A percentile compares a stretch with the other conserved stretches of the same genome.
Evolutionary conservation across 2,888 invertebrate species (phyloP).

Genomic region (Panzeria rudis): DNA sequence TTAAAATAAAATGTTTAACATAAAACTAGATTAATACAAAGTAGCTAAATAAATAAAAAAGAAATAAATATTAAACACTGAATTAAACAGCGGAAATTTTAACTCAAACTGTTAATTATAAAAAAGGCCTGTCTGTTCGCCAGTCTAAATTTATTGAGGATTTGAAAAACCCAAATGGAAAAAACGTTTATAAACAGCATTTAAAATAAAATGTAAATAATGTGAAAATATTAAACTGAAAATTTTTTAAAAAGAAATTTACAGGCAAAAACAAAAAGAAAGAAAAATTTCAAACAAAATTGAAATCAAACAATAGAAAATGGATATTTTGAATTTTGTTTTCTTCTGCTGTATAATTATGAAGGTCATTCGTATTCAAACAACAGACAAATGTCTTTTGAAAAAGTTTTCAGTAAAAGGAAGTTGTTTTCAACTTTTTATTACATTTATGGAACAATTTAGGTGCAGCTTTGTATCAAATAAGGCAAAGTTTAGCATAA

Average conservation of each 20-base stretch:
- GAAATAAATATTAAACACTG: too few species aligned
- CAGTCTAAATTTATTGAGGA: slow-evolving; percentile 56
- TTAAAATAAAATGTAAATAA: slow-evolving; percentile 32
- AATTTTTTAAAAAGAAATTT: slow-evolving; percentile 36
- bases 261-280: neutral
- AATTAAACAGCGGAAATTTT: slow-evolving; percentile 50
- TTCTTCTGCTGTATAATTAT: slow-evolving; percentile 40
- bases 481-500: slow-evolving; percentile 67
- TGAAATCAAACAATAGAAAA: slow-evolving; percentile 46
- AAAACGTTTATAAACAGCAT: neutral
- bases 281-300: slow-evolving; percentile 17
- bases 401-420: slow-evolving; percentile 63
- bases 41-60: slow-evolving; percentile 21
- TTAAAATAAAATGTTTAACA: slow-evolving; percentile 10
- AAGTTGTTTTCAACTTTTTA: slow-evolving; percentile 64
- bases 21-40: slow-evolving; percentile 37
- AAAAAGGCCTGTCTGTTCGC: slow-evolving; percentile 1
- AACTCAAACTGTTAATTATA: slow-evolving; percentile 36
- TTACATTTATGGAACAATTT: slow-evolving; percentile 53
- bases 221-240: slow-evolving; percentile 43
- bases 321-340: neutral
- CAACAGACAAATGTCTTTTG: slow-evolving; percentile 21
- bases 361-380: slow-evolving; percentile 62
- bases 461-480: slow-evolving; percentile 66
- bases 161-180: neutral